Evolutionary conservation across 1,140 invertebrate genomes (phyloP).

Genomic region (Drosophila rhopaloa): DNA sequence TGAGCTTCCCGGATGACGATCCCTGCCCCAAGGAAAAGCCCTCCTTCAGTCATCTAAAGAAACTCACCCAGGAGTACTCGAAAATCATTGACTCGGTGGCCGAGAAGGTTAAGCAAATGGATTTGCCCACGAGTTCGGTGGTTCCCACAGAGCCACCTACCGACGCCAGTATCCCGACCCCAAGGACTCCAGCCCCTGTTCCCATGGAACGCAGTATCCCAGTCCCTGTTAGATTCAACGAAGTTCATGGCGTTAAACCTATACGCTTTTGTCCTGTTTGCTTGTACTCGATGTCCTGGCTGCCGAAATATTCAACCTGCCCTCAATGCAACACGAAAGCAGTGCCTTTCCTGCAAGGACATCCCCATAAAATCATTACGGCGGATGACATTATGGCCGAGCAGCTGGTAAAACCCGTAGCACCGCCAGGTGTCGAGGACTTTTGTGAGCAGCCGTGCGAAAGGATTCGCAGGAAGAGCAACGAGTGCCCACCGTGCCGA

Average conservation of each 20-base stretch:
- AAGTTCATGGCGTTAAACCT: constrained; percentile 29
- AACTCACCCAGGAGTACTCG: constrained; percentile 8
- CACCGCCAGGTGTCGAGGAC: not conserved
- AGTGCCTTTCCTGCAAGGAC: constrained; percentile 18
- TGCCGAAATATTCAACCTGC: constrained; percentile 58
- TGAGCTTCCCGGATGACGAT: not conserved
- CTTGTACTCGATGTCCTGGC: constrained; percentile 60
- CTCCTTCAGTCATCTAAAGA: not conserved
- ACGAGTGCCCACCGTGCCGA: constrained; percentile 11
- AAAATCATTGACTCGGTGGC: constrained; percentile 25
- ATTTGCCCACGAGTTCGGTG: no score
- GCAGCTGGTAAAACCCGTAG: constrained; percentile 16
- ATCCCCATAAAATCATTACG: not conserved
- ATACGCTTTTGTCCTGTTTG: constrained; percentile 67
- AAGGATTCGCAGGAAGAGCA: no score
- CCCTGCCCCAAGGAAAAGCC: constrained; percentile 1
- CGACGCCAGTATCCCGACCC: no score
- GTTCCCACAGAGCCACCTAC: not conserved
- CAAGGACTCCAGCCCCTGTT: not conserved
- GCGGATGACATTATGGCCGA: constrained; percentile 45
- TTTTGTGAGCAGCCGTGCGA: constrained; percentile 21
- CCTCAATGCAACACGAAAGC: constrained; percentile 54
- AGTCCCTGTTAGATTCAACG: constrained; percentile 20
- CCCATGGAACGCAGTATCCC: constrained; percentile 23
- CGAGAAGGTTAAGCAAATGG: not conserved